A percentile compares a stretch with the other conserved stretches of the same genome.
These are phyloP conservation scores for Netelia fuscicornis DNA, from an alignment of 2,888 invertebrate genomes.

Conservation along the genomic window DNA sequence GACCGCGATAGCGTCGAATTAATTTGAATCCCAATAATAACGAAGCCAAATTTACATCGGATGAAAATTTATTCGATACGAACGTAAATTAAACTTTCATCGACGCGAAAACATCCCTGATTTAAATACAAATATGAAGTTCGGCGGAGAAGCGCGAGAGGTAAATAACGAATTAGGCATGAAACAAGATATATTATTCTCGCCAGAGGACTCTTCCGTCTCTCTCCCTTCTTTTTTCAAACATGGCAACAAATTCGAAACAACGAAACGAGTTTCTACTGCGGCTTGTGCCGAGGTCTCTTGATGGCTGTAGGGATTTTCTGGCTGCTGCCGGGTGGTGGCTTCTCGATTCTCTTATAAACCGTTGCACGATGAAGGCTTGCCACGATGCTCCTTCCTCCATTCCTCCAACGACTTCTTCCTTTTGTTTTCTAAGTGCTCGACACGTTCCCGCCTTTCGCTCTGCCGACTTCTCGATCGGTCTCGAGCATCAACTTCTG, in stretches of 20 bases:
- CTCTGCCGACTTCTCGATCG: slow-evolving; percentile 4
- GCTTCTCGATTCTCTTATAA: slow-evolving; percentile 60
- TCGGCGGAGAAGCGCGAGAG: slow-evolving; percentile 14
- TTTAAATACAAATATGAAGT: background rate
- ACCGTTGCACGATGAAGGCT: slow-evolving; percentile 35
- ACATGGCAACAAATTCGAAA: slow-evolving; percentile 68
- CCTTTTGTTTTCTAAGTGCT: slow-evolving; percentile 39
- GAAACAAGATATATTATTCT: slow-evolving; percentile 63
- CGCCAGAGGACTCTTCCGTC: slow-evolving; percentile 44
- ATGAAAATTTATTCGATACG: too few relatives aligned
- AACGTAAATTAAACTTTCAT: too few relatives aligned
- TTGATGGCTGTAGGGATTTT: slow-evolving; percentile 47
- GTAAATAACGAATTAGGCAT: slow-evolving; percentile 56
- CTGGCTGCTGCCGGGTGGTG: slow-evolving; percentile 47
- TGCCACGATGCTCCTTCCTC: slow-evolving; percentile 38
- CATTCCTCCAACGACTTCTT: slow-evolving; percentile 41
- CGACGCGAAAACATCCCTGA: background rate
- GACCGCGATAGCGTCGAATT: too few relatives aligned
- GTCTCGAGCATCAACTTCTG: slow-evolving; percentile 19
- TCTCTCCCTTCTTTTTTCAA: slow-evolving; percentile 31
- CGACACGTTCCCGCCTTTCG: slow-evolving; percentile 48
- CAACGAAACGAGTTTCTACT: slow-evolving; percentile 60
- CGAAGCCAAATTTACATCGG: too few relatives aligned
- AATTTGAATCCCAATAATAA: too few relatives aligned
- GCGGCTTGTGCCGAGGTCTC: slow-evolving; percentile 53